Evolutionary conservation across 2,797 vertebrate genomes (phyloP).

Genomic region (Calcarius lapponicus): DNA sequence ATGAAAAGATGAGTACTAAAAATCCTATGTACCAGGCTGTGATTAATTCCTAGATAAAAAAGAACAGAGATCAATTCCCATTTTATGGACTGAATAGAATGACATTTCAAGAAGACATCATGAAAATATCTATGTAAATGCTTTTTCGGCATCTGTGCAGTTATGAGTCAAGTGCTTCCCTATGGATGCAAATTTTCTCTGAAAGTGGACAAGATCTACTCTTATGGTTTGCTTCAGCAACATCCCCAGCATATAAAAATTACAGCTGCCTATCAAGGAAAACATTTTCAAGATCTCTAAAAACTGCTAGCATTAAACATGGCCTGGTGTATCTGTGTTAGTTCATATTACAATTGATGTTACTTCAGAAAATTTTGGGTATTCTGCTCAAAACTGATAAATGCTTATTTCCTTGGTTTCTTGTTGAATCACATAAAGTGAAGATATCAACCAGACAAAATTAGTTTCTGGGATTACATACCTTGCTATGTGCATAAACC

Average conservation of each 20-base stretch:
- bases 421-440: not conserved
- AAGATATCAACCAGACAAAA: not conserved
- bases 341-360: not conserved
- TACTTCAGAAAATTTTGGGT: not conserved
- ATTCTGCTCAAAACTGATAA: not conserved
- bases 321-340: not conserved
- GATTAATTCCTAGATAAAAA: slow-evolving; percentile 89
- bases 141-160: not conserved
- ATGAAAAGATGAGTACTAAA: slow-evolving; percentile 98
- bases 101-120: not conserved
- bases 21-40: slow-evolving; percentile 99
- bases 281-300: not conserved
- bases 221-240: not conserved
- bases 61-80: slow-evolving; percentile 29
- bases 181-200: not conserved
- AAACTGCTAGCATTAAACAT: not conserved
- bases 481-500: slow-evolving; percentile 98
- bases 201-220: not conserved
- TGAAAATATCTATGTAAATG: not conserved
- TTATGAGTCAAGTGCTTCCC: not conserved
- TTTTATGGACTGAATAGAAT: slow-evolving; percentile 4
- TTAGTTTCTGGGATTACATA: slow-evolving; percentile 46
- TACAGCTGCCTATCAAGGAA: not conserved
- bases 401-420: not conserved
- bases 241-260: not conserved